These are phyloP conservation scores for Zeuzera pyrina DNA, from an alignment of 2,888 invertebrate species.

Conservation along the genomic window DNA sequence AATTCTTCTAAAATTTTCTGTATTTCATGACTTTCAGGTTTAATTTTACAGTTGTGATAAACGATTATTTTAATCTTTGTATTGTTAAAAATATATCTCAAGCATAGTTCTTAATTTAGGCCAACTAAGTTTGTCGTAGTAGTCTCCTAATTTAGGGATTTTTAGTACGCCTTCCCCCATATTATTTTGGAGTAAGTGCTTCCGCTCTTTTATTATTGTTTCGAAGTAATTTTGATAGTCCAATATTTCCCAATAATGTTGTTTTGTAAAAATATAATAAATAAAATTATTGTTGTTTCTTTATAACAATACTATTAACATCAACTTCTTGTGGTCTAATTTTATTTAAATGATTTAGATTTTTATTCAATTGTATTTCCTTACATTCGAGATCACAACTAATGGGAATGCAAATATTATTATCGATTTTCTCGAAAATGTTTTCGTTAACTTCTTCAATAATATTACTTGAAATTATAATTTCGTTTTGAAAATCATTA, in stretches of 20 bases:
- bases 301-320: background rate
- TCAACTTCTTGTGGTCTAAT: background rate
- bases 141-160: background rate
- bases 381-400: background rate
- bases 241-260: background rate
- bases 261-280: background rate
- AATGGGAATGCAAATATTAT: background rate
- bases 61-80: background rate
- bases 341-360: background rate
- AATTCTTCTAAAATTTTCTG: background rate
- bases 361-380: no score
- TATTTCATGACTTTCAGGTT: background rate
- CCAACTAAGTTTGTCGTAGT: background rate
- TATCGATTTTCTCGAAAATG: background rate
- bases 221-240: background rate
- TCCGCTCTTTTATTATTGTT: background rate
- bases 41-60: background rate
- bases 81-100: background rate
- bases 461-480: background rate
- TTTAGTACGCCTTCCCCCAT: background rate
- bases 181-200: background rate
- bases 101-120: background rate
- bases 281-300: background rate
- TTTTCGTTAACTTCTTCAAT: background rate
- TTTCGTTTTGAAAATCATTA: slow-evolving; percentile 7